Conservation (phyloP, 1,140 invertebrate genomes). For the Brachionus manjavacas region DNA sequence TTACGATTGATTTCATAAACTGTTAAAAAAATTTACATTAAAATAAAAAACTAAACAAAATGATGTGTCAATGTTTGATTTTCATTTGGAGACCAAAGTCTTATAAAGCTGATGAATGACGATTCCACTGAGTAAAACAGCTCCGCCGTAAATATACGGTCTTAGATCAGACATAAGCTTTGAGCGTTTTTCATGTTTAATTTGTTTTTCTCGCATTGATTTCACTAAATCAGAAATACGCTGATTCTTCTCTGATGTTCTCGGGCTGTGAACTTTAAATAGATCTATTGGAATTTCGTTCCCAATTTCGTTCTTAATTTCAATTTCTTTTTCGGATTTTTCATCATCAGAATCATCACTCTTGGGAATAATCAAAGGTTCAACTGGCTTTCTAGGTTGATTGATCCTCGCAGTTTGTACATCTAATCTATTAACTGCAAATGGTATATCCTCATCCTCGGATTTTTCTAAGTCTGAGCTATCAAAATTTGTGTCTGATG, state of each 20-base stretch:
- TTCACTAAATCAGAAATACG: constrained; percentile 29
- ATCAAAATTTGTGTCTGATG: not conserved
- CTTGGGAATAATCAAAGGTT: not conserved
- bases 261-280: not conserved
- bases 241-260: constrained; percentile 9
- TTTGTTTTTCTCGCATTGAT: constrained; percentile 28
- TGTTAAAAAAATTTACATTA: constrained; percentile 10
- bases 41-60: not conserved
- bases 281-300: not conserved
- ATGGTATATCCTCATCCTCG: not conserved
- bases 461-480: not conserved
- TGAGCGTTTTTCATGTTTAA: constrained; percentile 18
- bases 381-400: not conserved
- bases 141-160: not conserved
- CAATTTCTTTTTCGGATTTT: not conserved
- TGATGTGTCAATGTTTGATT: not conserved
- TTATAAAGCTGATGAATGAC: constrained; percentile 40
- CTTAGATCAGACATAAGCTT: not conserved
- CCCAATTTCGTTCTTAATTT: not conserved
- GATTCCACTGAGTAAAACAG: not conserved
- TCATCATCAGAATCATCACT: not conserved
- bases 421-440: not conserved
- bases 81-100: constrained; percentile 16
- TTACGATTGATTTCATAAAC: not conserved
- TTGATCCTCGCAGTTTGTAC: not conserved